Base-by-base conservation (phyloP, 2,797 vertebrate species). In the Pseudopleuronectes americanus region DNA sequence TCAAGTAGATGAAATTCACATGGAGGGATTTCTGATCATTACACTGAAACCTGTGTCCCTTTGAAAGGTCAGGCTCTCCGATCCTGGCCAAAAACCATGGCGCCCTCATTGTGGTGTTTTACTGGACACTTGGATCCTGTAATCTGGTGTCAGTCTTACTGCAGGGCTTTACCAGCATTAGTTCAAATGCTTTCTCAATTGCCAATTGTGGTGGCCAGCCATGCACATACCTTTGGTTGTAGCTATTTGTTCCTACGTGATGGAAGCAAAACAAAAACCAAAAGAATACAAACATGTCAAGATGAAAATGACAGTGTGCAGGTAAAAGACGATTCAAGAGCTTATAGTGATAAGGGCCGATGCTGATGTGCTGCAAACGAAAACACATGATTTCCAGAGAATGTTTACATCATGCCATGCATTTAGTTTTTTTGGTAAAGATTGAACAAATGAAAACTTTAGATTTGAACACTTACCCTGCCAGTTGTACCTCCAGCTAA, bases 11-110 rank as follows among this genome's bases (percentile, higher is more conserved):
- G 57, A 79, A 66, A 74, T 59, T 69, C 82, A 78, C 79, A 75
- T 79, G 86, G 47, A 83, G 73, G 74, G 70, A 92, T 83, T 84
- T 78, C 77, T 81, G 79, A 56, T 83, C 77, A 52, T 86, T 85
- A 88, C 85, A 72, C 67, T 57, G 43, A 38, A 78, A 80, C 41
- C 64, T 68, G 63, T 48, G 71, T 74, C 76, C 88, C 71, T 79
- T 72, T 70, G 71, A 69, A 59, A 70, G 72, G 76, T 79, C 66
- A 72, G 71, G 58, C 78, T 52, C 69, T 73, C 82, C 80, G 57
- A 59, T 76, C 79, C 68, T 19, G 38, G 33, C 49, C 52, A 54
- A 21, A 51, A 19, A 3, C 17, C 14, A 43, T 13, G 38, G 14
- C 38, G 14, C 38, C 38, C 14, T 41, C 4, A 24, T 31, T 43